Base-by-base conservation (phyloP, 2,797 vertebrate genomes). In the Centropyge bicolor region DNA sequence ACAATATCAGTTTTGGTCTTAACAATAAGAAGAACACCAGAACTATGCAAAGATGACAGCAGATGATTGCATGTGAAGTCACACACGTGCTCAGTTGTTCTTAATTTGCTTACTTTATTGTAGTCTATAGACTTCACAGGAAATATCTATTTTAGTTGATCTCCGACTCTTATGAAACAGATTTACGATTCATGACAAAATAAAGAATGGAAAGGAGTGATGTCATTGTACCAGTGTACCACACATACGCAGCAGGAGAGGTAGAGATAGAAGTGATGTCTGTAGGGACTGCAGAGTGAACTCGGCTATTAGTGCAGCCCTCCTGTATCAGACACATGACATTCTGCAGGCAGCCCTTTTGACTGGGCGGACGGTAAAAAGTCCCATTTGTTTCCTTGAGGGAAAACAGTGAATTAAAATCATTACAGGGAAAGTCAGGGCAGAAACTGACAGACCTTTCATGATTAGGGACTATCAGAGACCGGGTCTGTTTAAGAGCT, bases 371-470 rank as follows among this genome's bases (percentile, higher is more conserved):
- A 86, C 40, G 57, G 81, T 79, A 84, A 83, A 81, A 90, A 83
- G 86, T 86, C 87, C 62, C 74, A 73, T 85, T 83, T 43, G 36
- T 64, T 89, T 93, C 88, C 87, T 87, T 87, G 80, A 90, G 88
- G 91, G 88, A 92, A 88, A 89, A 90, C 76, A 84, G 85, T 90
- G 93, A 92, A 93, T 94, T 92, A 91, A 93, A 94, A 92, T 89
- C 89, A 91, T 95, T 92, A 92, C 62, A 90, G 83, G 74, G 84
- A 84, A 85, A 93, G 91, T 86, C 82, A 70, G 89, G 88, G 84
- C 88, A 88, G 80, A 89, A 85, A 81, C 75, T 84, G 90, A 90
- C 90, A 85, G 91, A 91, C 86, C 92, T 90, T 89, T 93, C 80
- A 84, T 93, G 92, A 94, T 94, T 91, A 91, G 82, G 67, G 88